Evolutionary conservation across 2,888 invertebrate genomes (phyloP).

Genomic region (Linnaemya vulpina): DNA sequence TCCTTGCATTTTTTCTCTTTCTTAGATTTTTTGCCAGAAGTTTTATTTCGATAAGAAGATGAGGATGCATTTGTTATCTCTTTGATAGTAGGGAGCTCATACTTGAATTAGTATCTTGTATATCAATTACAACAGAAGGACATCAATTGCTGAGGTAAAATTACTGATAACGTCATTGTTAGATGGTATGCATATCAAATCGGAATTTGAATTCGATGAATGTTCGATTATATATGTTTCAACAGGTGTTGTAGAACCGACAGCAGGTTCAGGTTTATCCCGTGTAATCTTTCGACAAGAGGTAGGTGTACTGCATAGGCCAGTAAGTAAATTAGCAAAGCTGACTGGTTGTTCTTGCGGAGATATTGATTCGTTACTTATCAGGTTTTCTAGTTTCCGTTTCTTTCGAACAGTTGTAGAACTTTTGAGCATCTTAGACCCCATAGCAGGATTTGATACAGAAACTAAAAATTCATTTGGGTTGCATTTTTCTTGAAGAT

Average conservation of each 20-base stretch:
- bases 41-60: constrained; percentile 32
- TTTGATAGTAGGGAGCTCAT: constrained; percentile 75
- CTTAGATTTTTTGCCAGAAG: constrained; percentile 70
- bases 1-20: constrained; percentile 77
- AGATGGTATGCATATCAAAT: constrained; percentile 59
- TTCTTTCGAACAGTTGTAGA: constrained; percentile 70
- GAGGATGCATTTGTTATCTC: constrained; percentile 44
- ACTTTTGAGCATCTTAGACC: constrained; percentile 69
- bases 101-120: constrained; percentile 80
- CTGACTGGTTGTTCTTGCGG: constrained; percentile 74
- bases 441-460: constrained; percentile 63
- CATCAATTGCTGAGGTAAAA: constrained; percentile 64
- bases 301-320: constrained; percentile 53
- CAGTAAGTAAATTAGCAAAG: constrained; percentile 76
- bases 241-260: constrained; percentile 26
- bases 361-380: background rate
- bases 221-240: constrained; percentile 74
- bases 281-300: constrained; percentile 14
- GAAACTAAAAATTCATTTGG: constrained; percentile 58
- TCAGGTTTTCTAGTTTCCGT: constrained; percentile 66
- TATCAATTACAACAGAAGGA: constrained; percentile 78
- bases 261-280: constrained; percentile 39
- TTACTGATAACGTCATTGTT: constrained; percentile 52
- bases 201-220: constrained; percentile 74
- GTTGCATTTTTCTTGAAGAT: constrained; percentile 53